Evolutionary conservation across 2,113 vertebrate genomes (phyloP).

Genomic region (Baryphthengus martii): DNA sequence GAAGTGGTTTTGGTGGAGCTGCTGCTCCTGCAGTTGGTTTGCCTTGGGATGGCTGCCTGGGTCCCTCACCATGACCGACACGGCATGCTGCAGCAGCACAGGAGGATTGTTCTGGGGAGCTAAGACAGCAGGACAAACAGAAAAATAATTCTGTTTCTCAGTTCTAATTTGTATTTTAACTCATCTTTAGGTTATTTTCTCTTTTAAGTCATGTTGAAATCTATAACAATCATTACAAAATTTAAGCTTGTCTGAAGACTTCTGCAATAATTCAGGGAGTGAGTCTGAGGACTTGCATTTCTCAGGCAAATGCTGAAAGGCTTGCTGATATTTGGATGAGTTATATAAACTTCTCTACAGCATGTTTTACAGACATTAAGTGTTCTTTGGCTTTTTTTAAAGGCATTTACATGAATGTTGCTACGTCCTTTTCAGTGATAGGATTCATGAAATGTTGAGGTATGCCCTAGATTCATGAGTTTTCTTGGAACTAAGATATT

Average conservation of each 20-base stretch:
- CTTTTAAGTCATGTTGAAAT: neutral
- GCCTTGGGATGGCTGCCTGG: neutral
- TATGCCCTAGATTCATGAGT: neutral
- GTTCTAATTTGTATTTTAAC: neutral
- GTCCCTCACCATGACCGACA: fast-evolving
- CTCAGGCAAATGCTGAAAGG: neutral
- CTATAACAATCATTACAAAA: neutral
- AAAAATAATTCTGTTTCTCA: neutral
- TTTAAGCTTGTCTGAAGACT: neutral
- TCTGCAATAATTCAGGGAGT: neutral
- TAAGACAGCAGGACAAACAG: neutral
- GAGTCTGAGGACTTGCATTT: neutral
- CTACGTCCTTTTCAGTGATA: neutral
- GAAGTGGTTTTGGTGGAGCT: neutral
- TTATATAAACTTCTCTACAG: neutral
- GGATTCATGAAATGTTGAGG: neutral
- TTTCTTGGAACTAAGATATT: neutral
- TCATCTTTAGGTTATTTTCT: neutral
- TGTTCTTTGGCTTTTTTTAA: neutral
- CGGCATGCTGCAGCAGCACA: fast-evolving
- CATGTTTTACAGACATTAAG: neutral
- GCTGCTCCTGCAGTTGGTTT: neutral
- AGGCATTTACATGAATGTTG: neutral
- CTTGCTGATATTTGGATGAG: neutral
- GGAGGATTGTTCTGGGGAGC: neutral